These are phyloP conservation scores for Enteromius fasciolatus DNA, from an alignment of 2,797 vertebrate genomes.

Conservation along the genomic window DNA sequence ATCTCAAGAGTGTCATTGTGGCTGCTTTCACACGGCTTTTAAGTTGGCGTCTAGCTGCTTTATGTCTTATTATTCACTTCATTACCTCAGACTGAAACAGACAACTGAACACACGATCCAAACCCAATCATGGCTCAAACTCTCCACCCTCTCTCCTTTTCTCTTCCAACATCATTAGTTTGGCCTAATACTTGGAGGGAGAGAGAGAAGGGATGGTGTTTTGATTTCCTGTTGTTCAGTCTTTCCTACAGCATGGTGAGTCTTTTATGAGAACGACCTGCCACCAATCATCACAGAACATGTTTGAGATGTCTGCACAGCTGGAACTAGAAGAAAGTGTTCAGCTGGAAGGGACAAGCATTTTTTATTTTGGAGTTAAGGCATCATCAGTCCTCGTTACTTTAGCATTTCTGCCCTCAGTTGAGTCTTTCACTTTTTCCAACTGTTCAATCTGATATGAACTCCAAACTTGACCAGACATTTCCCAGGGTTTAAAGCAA, in stretches of 20 bases:
- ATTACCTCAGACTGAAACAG: constrained; percentile 58
- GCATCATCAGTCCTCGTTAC: not conserved
- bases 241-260: constrained; percentile 13
- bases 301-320: constrained; percentile 14
- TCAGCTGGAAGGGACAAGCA: constrained; percentile 1
- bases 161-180: constrained; percentile 42
- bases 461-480: not conserved
- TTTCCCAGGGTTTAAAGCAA: not conserved
- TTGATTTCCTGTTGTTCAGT: constrained; percentile 36
- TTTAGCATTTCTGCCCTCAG: not conserved
- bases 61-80: constrained; percentile 64
- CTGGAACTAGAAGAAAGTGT: constrained; percentile 16
- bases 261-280: not conserved
- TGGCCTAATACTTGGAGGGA: constrained; percentile 2
- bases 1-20: constrained; percentile 54
- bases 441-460: not conserved
- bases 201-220: constrained; percentile 18
- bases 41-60: constrained; percentile 58
- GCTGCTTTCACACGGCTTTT: constrained; percentile 54
- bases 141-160: constrained; percentile 11
- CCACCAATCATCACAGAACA: constrained; percentile 6
- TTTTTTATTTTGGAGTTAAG: constrained; percentile 19
- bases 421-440: not conserved
- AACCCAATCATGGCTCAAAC: constrained; percentile 51
- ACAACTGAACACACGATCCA: constrained; percentile 62